phyloP scores from a whole-genome alignment of 64 coral and sea anemone species.

The Trachythela sp. region DNA sequence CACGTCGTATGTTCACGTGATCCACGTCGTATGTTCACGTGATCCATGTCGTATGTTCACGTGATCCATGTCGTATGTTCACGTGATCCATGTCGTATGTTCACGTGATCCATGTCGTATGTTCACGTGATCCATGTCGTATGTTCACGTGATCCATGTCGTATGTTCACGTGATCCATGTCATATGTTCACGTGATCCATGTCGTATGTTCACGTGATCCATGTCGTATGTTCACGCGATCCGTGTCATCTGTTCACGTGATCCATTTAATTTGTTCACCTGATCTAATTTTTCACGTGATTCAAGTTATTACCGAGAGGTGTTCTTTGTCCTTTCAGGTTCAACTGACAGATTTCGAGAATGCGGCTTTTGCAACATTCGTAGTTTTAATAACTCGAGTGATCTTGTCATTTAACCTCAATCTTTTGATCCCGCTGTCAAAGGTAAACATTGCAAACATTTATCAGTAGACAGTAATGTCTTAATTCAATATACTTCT shows the following conservation, averaged over 20 bases:
- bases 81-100: too few relatives aligned
- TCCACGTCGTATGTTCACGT: too few relatives aligned
- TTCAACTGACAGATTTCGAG: conserved; percentile 96
- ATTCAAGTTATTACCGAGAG: background rate
- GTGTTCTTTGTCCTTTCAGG: conserved; percentile 35
- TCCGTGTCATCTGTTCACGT: background rate
- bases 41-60: background rate
- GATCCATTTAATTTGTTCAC: too few relatives aligned
- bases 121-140: background rate
- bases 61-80: background rate
- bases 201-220: background rate
- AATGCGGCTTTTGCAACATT: conserved; percentile 89
- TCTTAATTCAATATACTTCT: too few relatives aligned
- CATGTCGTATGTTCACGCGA: background rate
- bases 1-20: background rate
- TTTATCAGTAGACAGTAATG: background rate
- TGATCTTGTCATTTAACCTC: conserved; percentile 89
- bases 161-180: too few relatives aligned
- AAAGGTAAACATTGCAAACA: conserved; percentile 37
- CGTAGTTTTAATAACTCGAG: conserved; percentile 76
- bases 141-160: background rate
- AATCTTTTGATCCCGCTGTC: conserved; percentile 87
- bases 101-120: background rate
- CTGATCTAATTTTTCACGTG: background rate
- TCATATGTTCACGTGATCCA: background rate